Conservation (phyloP, 2,888 invertebrate genomes). For the Endotricha flammealis region DNA sequence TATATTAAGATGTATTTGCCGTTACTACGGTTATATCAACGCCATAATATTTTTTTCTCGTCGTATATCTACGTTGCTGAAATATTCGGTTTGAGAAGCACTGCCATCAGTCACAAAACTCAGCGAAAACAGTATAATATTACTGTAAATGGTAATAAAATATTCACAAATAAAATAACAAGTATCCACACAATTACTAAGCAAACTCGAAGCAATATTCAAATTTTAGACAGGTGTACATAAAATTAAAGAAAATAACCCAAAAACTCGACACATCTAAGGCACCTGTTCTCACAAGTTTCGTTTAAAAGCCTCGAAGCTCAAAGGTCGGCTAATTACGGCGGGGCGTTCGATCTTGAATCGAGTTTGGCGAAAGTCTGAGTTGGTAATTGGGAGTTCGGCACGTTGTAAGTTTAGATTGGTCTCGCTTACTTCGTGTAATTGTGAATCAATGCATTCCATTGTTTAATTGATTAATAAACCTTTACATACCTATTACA, state of each 20-base stretch:
- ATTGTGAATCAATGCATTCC: neutral
- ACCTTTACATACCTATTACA: no score
- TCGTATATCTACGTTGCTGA: no score
- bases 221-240: slow-evolving; percentile 5
- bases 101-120: no score
- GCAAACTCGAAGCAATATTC: neutral
- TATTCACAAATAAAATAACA: no score
- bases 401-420: neutral
- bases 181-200: no score
- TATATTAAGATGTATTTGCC: no score
- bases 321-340: slow-evolving; percentile 7
- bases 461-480: neutral
- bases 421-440: neutral
- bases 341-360: slow-evolving; percentile 7
- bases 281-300: slow-evolving; percentile 31
- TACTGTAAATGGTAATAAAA: no score
- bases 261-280: slow-evolving; percentile 31
- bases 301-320: slow-evolving; percentile 20
- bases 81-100: no score
- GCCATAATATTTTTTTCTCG: no score
- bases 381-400: neutral
- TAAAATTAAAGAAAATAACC: slow-evolving; percentile 17
- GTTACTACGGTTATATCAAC: no score
- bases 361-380: neutral
- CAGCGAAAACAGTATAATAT: no score